Evolutionary conservation across 2,797 vertebrate species (phyloP), one percentile per base, ranked within the genome.

Genomic region (Microctenopoma lineatum): DNA sequence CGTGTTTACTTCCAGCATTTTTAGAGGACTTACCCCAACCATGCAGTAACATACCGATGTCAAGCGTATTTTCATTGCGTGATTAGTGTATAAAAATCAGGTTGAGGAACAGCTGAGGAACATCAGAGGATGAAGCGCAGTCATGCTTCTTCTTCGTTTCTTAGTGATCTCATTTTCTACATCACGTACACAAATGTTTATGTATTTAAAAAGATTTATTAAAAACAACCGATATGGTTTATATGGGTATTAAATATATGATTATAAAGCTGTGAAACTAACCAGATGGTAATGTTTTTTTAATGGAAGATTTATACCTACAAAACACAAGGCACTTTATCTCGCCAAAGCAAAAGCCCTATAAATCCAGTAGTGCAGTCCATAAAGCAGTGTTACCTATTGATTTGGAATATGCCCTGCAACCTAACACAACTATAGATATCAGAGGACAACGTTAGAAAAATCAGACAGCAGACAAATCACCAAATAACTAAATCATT

Each of bases 1-100:
- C 68, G 73, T 89, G 87, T 90, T 91, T 89, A 91, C 72, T 42
- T 74, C 46, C 42, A 68, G 74, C 77, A 63, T 86, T 83, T 88
- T 81, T 47, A 59, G 54, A 73, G 58, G 85, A 74, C 75, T 73
- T 71, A 50, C 52, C 73, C 80, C 7, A 32, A 65, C 69, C 50
- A 0, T 76, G 70, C 73, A 70, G 76, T 82, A 61, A 76, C 62
- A 41, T 59, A 71, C 39, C 69, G 34, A 74, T 73, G 74, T 82
- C 64, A 85, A 90, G 90, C 84, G 88, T 71, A 69, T 56, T 70
- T 67, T 71, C 29, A 10, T 52, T 64, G 47, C 41, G 72, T 62
- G 75, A 72, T 84, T 75, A 34, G 34, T 73, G 64, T 14, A 39
- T 44, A 27, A 62, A 59, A 81, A 65, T 73, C 62, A 5, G 29